Percentiles rank a stretch among this genome's conserved stretches.
Evolutionary conservation across 92 coral and sea anemone genomes (phyloP).

Genomic region (Epizoanthus scotinus): DNA sequence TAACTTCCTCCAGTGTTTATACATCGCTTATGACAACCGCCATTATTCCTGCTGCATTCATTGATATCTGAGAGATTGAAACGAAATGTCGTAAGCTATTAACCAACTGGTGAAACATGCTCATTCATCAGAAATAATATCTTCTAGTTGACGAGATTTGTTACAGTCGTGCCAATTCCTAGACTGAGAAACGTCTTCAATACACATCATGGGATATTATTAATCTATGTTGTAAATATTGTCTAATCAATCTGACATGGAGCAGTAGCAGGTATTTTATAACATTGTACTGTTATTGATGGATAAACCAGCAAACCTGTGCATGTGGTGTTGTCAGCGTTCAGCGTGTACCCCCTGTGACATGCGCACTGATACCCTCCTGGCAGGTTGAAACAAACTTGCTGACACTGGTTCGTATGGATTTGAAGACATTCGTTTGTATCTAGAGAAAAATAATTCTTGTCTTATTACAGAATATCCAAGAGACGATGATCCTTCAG

Average conservation of each 20-base stretch:
- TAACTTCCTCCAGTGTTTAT: constrained; percentile 39
- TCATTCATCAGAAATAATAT: no score
- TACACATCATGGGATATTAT: no score
- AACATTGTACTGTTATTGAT: background rate
- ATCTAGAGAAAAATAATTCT: constrained; percentile 3
- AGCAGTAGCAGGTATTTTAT: no score
- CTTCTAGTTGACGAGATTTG: no score
- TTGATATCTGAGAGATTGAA: constrained; percentile 18
- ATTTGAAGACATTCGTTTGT: constrained; percentile 35
- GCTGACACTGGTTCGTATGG: constrained; percentile 25
- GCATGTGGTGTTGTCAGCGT: constrained; percentile 28
- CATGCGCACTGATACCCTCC: constrained; percentile 38
- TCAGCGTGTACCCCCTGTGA: constrained; percentile 24
- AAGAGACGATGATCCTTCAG: no score
- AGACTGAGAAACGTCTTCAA: no score
- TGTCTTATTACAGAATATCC: no score
- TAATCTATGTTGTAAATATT: no score
- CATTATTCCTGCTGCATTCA: constrained; percentile 42
- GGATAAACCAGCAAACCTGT: background rate
- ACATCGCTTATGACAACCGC: constrained; percentile 41
- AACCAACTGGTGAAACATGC: no score
- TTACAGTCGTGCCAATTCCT: no score
- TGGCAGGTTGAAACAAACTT: constrained; percentile 11
- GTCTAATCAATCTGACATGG: no score
- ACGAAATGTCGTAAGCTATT: no score